A percentile compares a stretch with the other conserved stretches of the same genome.
Conservation (phyloP, 2,797 vertebrate species). For the Micromesistius poutassou region DNA sequence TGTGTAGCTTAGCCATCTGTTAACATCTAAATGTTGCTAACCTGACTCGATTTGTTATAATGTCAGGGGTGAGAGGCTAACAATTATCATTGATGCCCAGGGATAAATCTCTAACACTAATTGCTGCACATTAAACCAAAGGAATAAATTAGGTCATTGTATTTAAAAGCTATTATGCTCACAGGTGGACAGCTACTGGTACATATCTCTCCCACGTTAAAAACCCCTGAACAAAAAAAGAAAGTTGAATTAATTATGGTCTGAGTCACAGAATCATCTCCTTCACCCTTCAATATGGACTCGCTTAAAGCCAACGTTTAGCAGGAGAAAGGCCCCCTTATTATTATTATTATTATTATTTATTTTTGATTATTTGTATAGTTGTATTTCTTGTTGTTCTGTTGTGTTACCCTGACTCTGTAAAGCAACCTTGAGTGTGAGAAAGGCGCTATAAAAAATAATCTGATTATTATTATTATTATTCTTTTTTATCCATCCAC, state of each 20-base stretch:
- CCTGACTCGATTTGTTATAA: conserved; percentile 45
- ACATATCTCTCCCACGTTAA: background rate
- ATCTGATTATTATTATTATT: too few relatives aligned
- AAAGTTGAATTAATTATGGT: too few relatives aligned
- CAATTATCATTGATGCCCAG: conserved; percentile 45
- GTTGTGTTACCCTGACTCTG: too few relatives aligned
- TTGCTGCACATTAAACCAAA: conserved; percentile 33
- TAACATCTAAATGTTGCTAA: conserved; percentile 45
- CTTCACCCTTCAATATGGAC: background rate
- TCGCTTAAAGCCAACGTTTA: background rate
- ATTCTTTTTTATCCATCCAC: background rate
- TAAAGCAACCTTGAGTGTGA: too few relatives aligned
- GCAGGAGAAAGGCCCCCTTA: conserved; percentile 6
- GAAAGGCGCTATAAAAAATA: too few relatives aligned
- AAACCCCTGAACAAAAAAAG: too few relatives aligned
- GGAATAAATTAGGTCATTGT: conserved; percentile 33
- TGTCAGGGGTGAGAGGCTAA: conserved; percentile 49
- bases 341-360: too few relatives aligned
- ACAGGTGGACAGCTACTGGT: conserved; percentile 24
- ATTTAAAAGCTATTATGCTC: conserved; percentile 48
- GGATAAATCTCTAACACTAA: conserved; percentile 41
- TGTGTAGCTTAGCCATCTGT: conserved; percentile 26
- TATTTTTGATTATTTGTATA: too few relatives aligned
- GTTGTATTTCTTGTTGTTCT: too few relatives aligned
- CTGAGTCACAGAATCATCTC: background rate